Percentiles rank a stretch among this genome's conserved stretches.
These are phyloP conservation scores for Drosophila ananassae DNA, from an alignment of 1,140 invertebrate species.

Conservation along the genomic window DNA sequence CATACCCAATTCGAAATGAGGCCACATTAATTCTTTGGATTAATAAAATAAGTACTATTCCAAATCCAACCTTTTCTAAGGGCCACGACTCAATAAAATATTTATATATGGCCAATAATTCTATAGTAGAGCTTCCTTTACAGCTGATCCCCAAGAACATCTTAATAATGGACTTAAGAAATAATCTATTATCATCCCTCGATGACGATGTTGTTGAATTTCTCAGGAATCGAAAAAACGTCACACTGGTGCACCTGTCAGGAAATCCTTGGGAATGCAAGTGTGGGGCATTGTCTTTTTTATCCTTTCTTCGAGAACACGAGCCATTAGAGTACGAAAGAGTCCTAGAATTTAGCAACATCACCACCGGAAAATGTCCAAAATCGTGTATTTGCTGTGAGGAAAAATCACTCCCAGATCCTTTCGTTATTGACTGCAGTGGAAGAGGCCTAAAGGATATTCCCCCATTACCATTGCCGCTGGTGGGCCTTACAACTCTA, in stretches of 20 bases:
- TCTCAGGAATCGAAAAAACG: background rate
- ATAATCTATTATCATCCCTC: slow-evolving; percentile 9
- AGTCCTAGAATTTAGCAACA: slow-evolving; percentile 4
- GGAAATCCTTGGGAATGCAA: slow-evolving; percentile 21
- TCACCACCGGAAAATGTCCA: slow-evolving; percentile 10
- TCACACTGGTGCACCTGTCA: background rate
- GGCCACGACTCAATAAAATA: slow-evolving; percentile 11
- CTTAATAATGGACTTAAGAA: background rate
- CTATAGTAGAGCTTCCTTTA: background rate
- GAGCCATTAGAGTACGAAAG: slow-evolving; percentile 7
- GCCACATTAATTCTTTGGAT: background rate
- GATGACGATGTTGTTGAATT: background rate
- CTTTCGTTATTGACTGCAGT: slow-evolving; percentile 17
- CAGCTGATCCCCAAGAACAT: slow-evolving; percentile 6
- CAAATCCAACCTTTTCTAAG: too few species aligned
- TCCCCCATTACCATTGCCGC: background rate
- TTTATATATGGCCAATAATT: slow-evolving; percentile 2
- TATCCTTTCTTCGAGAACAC: slow-evolving; percentile 8
- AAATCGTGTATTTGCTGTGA: slow-evolving; percentile 19
- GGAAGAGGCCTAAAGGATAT: background rate
- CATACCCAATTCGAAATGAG: background rate
- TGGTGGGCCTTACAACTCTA: background rate
- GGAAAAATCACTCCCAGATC: background rate
- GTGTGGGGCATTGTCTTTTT: background rate
- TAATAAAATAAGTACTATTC: background rate